Evolutionary conservation across 2,797 vertebrate genomes (phyloP), one percentile per base, ranked within the genome.

Genomic region (Monodelphis domestica): DNA sequence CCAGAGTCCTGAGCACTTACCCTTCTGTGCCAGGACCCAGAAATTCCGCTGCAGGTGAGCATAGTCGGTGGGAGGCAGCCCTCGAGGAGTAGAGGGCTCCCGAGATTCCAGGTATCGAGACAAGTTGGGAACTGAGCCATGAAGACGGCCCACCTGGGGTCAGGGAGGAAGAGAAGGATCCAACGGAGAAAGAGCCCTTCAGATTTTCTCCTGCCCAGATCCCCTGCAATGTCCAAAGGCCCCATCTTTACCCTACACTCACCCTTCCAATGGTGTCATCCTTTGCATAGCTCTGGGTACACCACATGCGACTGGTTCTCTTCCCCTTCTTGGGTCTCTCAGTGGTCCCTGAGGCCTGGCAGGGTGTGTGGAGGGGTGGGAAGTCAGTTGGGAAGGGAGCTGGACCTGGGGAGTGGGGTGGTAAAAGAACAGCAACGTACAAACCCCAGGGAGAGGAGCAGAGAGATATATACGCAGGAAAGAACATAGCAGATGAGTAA

Each of bases 21-120:
- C 98, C 97, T 98, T 99, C 93, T 99, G 99, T 0, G 99, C 99
- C 92, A 99, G 96, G 0, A 94, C 63, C 97, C 98, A 99, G 98
- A 99, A 99, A 94, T 99, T 99, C 96, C 99, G 98, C 97, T 99
- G 99, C 89, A 99, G 98, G 96, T 99, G 99, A 96, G 98, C 98
- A 51, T 99, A 99, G 96, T 99, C 99, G 0, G 98, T 94, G 0
- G 98, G 97, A 3, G 98, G 98, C 4, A 98, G 98, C 51, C 99
- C 98, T 12, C 98, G 98, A 94, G 98, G 98, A 55, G 98, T 98
- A 0, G 99, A 99, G 91, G 98, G 98, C 96, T 99, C 99, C 96
- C 99, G 98, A 0, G 98, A 95, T 97, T 99, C 99, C 94, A 99
- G 98, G 53, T 99, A 99, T 53, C 99, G 98, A 0, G 99, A 99